These are phyloP conservation scores for Drosophila setosimentum DNA, from an alignment of 2,888 invertebrate genomes.

Conservation along the genomic window DNA sequence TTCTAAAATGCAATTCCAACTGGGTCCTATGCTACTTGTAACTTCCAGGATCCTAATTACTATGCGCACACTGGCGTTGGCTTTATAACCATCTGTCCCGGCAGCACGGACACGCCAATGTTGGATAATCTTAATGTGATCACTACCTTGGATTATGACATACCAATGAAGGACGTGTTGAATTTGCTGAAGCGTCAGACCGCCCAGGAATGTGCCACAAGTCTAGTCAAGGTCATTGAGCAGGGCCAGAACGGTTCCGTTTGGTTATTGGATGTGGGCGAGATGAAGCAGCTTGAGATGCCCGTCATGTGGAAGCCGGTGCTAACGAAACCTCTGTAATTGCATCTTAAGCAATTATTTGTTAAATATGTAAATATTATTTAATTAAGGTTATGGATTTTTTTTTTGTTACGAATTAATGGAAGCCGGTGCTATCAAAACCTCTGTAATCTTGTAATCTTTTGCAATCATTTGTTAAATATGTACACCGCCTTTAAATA, in stretches of 20 bases:
- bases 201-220: constrained; percentile 73
- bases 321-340: too few relatives aligned
- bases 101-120: constrained; percentile 70
- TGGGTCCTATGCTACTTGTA: fast-evolving
- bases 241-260: constrained; percentile 73
- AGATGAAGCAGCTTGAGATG: constrained; percentile 65
- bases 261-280: constrained; percentile 76
- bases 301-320: constrained; percentile 73
- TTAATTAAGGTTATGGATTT: too few relatives aligned
- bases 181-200: constrained; percentile 61
- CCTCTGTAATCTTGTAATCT: too few relatives aligned
- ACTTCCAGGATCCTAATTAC: constrained; percentile 62
- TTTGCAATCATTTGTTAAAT: background rate
- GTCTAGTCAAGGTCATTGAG: constrained; percentile 74
- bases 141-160: constrained; percentile 59
- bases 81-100: constrained; percentile 79
- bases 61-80: constrained; percentile 64
- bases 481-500: constrained; percentile 5
- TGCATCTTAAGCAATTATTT: too few relatives aligned
- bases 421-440: constrained; percentile 43
- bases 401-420: too few relatives aligned
- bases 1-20: too few relatives aligned
- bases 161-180: constrained; percentile 39
- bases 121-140: constrained; percentile 59
- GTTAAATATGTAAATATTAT: too few relatives aligned